phyloP scores from a whole-genome alignment of 2,797 vertebrate species.

The Gymnothorax javanicus region DNA sequence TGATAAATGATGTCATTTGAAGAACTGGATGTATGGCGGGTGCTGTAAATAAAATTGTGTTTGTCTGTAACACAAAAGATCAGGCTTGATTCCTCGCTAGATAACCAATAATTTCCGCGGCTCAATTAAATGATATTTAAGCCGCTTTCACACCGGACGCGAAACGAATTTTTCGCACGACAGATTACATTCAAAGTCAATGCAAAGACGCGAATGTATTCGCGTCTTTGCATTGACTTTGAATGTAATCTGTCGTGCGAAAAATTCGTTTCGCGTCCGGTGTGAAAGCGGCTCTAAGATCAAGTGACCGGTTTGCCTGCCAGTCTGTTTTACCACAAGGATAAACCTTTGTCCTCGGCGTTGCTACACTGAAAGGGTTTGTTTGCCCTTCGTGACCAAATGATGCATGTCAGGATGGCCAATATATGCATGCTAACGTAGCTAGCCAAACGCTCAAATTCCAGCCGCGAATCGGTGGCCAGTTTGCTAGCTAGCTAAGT shows the following conservation, averaged over 20 bases:
- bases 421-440: not conserved
- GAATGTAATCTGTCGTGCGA: too few species aligned
- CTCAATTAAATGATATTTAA: not conserved
- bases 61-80: not conserved
- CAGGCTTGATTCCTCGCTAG: not conserved
- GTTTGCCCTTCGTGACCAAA: not conserved
- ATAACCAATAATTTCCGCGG: not conserved
- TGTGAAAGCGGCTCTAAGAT: not conserved
- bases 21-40: not conserved
- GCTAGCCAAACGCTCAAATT: not conserved
- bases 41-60: not conserved
- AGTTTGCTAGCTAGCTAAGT: not conserved
- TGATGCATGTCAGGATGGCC: not conserved
- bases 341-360: not conserved
- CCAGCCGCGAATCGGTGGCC: not conserved
- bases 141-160: too few species aligned
- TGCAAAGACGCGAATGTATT: too few species aligned
- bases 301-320: not conserved
- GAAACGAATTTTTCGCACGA: too few species aligned
- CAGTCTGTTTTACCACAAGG: not conserved
- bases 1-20: not conserved
- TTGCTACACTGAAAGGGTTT: not conserved
- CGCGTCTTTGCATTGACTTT: too few species aligned
- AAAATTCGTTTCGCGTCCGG: too few species aligned
- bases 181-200: too few species aligned